Base-by-base conservation (phyloP, 1,140 invertebrate species). In the Pseudomyrmex concolor region DNA sequence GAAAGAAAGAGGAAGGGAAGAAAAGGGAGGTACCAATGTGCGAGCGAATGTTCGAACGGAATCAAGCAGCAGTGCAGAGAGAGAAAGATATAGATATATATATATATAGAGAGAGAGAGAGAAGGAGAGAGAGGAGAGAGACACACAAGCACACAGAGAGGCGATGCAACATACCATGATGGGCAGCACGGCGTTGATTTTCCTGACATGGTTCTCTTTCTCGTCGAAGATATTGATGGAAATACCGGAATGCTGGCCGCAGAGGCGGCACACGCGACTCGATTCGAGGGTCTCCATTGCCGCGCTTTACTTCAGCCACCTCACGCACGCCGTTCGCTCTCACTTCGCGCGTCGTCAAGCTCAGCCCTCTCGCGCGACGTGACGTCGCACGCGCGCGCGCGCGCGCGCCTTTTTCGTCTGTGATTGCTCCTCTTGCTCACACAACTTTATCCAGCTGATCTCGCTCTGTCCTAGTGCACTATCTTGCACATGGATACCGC, bases 221-320 rank as follows among this genome's bases (percentile, higher is more conserved):
- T 92, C 88, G 84, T 92, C 92, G 66, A 94, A 94, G 43, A 94
- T 93, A 63, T 94, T 86, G 67, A 94, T 90, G 10, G 90, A 87
- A 43, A 92, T 92, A 9, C 89, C 92, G 8, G 91, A 91, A 2
- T 92, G 86, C 54, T 93, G 92, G 64, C 93, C 93, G 83, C 93
- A 94, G 25, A 94, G 84, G 62, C 93, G 91, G 74, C 93, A 94
- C 63, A 93, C 89, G 43, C 90, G 89, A 64, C 92, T 93, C 43
- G 88, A 89, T 25, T 93, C 93, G 71, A 93, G 89, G 22, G 93
- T 93, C 86, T 94, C 93, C 93, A 94, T 34, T 94, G 72, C 50
- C 51, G 70, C 82, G 72, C 57, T 34, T 34, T 34, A 4, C 34
- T 34, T 34, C 34, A 7, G 34, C 34, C 34, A 34, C 34, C 5